Base-by-base conservation (phyloP, 2,888 invertebrate species). In the Leptopilina syphax region DNA sequence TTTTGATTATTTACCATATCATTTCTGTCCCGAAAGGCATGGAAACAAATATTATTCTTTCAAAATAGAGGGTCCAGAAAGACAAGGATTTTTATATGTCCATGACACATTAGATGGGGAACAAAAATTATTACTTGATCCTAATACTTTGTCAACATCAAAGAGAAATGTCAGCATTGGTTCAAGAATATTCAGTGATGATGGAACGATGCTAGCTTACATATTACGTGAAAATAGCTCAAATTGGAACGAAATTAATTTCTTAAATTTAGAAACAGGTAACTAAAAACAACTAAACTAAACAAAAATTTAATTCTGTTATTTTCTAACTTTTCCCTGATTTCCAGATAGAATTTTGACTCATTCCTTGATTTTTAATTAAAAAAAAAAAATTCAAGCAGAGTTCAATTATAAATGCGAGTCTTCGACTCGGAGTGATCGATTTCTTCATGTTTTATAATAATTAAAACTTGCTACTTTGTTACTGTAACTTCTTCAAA, bases 161-260 rank as follows among this genome's bases (percentile, higher is more conserved):
- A 99, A 99, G 93, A 98, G 98, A 65, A 98, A 98, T 2, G 94
- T 97, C 77, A 96, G 97, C 4, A 93, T 98, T 67, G 94, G 95
- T 0, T 94, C 94, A 82, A 95, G 95, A 68, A 93, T 95, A 47
- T 98, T 98, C 93, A 97, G 98, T 0, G 96, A 98, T 88, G 96
- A 99, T 93, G 98, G 98, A 13, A 94, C 94, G 88, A 95, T 95
- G 41, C 96, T 97, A 93, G 98, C 98, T 0, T 99, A 98, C 92
- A 93, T 99, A 1, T 98, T 98, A 18, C 18, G 18, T 85, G 95
- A 95, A 82, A 97, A 97, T 91, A 99, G 99, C 0, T 98, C 98
- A 1, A 99, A 99, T 92, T 99, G 99, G 99, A 95, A 96, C 84
- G 97, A 96, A 76, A 97, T 99, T 87, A 95, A 96, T 88, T 95